These are phyloP conservation scores for Triops cancriformis DNA, from an alignment of 1,140 invertebrate species.

Conservation along the genomic window DNA sequence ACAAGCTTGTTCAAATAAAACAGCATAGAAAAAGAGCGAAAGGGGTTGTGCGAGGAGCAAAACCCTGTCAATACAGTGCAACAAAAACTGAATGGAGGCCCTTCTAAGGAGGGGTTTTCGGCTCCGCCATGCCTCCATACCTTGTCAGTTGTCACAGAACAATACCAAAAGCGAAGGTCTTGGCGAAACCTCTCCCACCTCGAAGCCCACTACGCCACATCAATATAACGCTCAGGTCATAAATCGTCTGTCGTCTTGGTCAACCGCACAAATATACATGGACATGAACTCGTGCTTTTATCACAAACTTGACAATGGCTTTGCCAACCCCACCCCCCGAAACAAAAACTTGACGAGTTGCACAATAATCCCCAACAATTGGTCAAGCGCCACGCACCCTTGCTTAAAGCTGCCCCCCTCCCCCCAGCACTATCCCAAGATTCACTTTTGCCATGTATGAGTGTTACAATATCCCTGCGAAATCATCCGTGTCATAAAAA, in stretches of 20 bases:
- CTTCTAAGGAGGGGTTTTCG: not conserved
- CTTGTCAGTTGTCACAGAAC: constrained; percentile 1
- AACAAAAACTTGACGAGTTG: not conserved
- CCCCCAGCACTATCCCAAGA: not conserved
- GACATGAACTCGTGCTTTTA: constrained; percentile 10
- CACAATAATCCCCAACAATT: not conserved
- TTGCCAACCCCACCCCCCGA: not conserved
- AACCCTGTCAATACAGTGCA: not conserved
- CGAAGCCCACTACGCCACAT: constrained; percentile 8
- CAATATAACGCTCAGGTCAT: not conserved
- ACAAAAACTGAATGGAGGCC: constrained; percentile 9
- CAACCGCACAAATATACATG: not conserved
- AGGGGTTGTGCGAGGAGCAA: not conserved
- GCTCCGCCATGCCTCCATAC: not conserved
- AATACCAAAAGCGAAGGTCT: not conserved
- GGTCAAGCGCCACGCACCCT: constrained; percentile 4
- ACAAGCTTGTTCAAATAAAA: constrained; percentile 16
- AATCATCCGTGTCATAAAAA: not conserved
- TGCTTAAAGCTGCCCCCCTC: no score
- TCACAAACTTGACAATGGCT: not conserved
- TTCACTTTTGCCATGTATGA: not conserved
- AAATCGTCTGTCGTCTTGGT: constrained; percentile 1
- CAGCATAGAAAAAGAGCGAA: not conserved
- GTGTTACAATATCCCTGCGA: not conserved
- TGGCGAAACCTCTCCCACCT: not conserved